A percentile compares a stretch with the other conserved stretches of the same genome.
phyloP scores from a whole-genome alignment of 2,797 vertebrate genomes.

The Echiichthys vipera region DNA sequence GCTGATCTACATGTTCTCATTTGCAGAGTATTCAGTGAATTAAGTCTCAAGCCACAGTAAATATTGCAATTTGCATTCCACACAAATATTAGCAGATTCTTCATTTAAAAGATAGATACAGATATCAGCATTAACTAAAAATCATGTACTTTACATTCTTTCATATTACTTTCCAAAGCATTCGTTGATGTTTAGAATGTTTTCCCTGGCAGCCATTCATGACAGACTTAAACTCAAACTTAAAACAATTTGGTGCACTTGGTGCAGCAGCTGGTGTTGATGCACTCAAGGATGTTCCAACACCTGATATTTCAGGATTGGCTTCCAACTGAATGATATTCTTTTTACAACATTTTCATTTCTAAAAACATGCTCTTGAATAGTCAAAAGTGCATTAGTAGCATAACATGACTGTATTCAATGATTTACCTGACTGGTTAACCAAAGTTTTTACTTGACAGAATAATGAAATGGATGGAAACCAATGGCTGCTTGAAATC shows the following conservation, averaged over 20 bases:
- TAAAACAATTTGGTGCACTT: background rate
- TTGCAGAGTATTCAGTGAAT: slow-evolving; percentile 13
- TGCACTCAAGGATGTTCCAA: background rate
- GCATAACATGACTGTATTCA: background rate
- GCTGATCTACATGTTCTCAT: slow-evolving; percentile 28
- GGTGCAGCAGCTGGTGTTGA: background rate
- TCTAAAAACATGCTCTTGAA: background rate
- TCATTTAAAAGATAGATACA: background rate
- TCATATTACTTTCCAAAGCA: background rate
- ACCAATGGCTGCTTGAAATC: background rate
- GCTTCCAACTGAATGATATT: background rate
- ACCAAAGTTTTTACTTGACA: background rate
- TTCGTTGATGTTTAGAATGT: background rate
- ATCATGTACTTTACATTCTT: background rate
- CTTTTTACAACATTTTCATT: background rate
- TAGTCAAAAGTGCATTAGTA: background rate
- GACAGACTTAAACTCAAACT: background rate
- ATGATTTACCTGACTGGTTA: background rate
- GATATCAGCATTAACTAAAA: background rate
- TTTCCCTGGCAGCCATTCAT: background rate
- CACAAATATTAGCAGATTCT: background rate
- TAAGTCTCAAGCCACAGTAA: background rate
- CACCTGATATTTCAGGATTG: background rate
- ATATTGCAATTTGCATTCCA: background rate
- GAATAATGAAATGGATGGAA: background rate